These are phyloP conservation scores for Oscheius onirici DNA, from an alignment of 2,888 invertebrate genomes.

Conservation along the genomic window DNA sequence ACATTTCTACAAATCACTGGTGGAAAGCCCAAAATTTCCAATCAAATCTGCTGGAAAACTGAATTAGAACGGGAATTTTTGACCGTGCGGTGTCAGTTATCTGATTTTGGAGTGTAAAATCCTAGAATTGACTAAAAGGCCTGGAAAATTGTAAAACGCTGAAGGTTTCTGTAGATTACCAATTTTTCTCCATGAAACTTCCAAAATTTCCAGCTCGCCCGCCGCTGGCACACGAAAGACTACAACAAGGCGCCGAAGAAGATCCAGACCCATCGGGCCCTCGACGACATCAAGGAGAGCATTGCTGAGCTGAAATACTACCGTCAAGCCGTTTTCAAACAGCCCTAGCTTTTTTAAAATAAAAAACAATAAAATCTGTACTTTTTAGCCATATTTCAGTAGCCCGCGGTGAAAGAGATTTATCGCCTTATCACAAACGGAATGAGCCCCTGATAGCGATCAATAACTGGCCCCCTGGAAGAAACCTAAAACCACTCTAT, in stretches of 20 bases:
- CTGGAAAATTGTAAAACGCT: no score
- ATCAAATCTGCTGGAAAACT: not conserved
- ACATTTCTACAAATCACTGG: no score
- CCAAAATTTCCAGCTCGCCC: slow-evolving; percentile 43
- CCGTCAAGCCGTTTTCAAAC: slow-evolving; percentile 77
- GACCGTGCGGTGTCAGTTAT: not conserved
- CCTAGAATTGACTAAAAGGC: no score
- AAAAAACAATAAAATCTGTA: not conserved
- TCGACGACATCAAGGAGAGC: slow-evolving; percentile 80
- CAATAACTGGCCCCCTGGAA: not conserved
- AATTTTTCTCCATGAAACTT: not conserved
- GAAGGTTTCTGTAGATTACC: no score
- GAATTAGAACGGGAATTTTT: not conserved
- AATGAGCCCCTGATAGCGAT: slow-evolving; percentile 14
- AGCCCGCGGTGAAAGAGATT: not conserved
- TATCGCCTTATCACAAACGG: not conserved
- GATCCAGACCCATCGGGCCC: slow-evolving; percentile 73
- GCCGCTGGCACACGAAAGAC: slow-evolving; percentile 79
- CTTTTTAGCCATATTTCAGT: not conserved
- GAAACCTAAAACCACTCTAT: not conserved
- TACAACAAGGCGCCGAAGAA: slow-evolving; percentile 69
- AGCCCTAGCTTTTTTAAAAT: not conserved
- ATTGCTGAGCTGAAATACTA: slow-evolving; percentile 83
- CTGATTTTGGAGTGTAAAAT: no score
- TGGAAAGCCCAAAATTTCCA: no score